Conservation (phyloP, 2,888 invertebrate genomes). For the Fabriciana adippe region DNA sequence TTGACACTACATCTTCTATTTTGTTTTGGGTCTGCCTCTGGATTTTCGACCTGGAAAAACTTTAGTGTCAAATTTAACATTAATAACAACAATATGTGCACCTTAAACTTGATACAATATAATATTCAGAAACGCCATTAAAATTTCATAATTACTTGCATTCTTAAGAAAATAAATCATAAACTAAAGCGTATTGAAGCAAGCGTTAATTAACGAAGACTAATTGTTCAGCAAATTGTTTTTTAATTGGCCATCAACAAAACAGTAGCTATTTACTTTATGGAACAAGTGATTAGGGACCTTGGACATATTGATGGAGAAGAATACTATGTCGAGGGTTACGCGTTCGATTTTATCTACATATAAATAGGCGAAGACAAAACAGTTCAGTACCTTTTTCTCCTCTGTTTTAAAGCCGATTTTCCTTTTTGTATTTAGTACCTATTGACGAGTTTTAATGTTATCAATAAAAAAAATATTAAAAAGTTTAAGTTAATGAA, state of each 20-base stretch:
- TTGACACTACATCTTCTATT: too few species aligned
- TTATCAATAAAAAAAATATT: too few species aligned
- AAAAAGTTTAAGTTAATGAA: too few species aligned
- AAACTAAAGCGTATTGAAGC: constrained; percentile 29
- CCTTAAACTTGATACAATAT: constrained; percentile 5
- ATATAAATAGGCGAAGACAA: too few species aligned
- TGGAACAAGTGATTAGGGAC: neutral
- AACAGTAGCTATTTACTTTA: constrained; percentile 20
- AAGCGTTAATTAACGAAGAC: constrained; percentile 41
- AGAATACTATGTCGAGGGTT: neutral
- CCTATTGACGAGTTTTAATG: too few species aligned
- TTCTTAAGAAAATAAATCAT: constrained; percentile 30
- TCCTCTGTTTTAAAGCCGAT: too few species aligned
- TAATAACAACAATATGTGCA: neutral
- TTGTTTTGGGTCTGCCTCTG: too few species aligned
- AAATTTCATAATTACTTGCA: constrained; percentile 16
- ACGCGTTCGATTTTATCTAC: neutral
- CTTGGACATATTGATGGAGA: neutral
- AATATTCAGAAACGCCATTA: constrained; percentile 9
- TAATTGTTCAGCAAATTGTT: constrained; percentile 42
- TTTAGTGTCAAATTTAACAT: neutral
- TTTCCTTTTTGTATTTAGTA: too few species aligned
- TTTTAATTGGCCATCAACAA: constrained; percentile 43
- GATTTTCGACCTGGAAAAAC: too few species aligned
- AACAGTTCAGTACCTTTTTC: too few species aligned